Percentiles rank a stretch among this genome's conserved stretches.
Conservation (phyloP, 1,140 invertebrate genomes). For the Brachionus sp. region DNA sequence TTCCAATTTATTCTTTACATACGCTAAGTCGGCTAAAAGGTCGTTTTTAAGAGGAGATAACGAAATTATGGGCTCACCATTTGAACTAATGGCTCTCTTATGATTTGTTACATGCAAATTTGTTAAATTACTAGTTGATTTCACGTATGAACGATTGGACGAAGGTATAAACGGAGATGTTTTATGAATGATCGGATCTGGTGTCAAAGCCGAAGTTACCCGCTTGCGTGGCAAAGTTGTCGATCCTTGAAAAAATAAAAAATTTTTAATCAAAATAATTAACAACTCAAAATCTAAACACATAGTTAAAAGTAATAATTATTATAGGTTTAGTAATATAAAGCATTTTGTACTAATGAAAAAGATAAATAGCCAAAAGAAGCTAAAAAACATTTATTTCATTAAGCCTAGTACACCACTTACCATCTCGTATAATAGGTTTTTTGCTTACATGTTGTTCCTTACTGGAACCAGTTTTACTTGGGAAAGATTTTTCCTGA, state of each 20-base stretch:
- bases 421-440: background rate
- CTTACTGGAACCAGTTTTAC: background rate
- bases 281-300: background rate
- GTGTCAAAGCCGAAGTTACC: background rate
- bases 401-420: background rate
- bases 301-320: background rate
- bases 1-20: background rate
- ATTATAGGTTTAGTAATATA: background rate
- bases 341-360: background rate
- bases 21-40: conserved; percentile 31
- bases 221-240: conserved; percentile 17
- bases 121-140: conserved; percentile 32
- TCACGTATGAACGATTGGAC: background rate
- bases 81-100: background rate
- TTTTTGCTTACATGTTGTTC: conserved; percentile 3
- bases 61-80: background rate
- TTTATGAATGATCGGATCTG: background rate
- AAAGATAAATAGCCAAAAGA: background rate
- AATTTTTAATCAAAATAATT: background rate
- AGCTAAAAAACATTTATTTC: background rate
- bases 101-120: background rate
- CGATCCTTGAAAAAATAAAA: background rate
- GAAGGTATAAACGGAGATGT: background rate
- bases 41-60: conserved; percentile 35
- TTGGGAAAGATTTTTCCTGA: background rate